These are phyloP conservation scores for Microtus ochrogaster DNA, from an alignment of 2,113 vertebrate species.

Conservation along the genomic window DNA sequence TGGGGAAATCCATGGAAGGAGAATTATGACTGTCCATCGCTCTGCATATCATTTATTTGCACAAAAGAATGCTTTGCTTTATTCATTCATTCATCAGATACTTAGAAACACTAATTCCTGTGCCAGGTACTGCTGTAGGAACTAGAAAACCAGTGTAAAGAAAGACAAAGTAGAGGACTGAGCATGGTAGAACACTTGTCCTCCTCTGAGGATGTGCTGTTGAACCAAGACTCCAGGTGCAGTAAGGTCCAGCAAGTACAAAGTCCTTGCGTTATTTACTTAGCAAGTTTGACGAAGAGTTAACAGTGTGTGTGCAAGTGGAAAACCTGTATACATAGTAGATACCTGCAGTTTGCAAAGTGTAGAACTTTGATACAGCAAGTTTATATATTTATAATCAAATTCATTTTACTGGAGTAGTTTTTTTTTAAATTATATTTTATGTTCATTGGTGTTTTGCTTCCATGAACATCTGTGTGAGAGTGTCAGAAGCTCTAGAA, in stretches of 20 bases:
- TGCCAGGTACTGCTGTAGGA: background rate
- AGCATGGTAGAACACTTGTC: background rate
- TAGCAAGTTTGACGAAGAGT: background rate
- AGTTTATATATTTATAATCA: slow-evolving; percentile 21
- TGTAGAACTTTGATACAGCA: background rate
- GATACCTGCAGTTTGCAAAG: background rate
- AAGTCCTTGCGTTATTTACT: background rate
- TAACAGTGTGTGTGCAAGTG: background rate
- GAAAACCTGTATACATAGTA: background rate
- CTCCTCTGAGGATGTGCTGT: background rate
- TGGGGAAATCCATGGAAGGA: background rate
- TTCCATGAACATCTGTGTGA: background rate
- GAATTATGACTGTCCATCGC: background rate
- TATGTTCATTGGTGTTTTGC: background rate
- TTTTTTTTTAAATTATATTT: background rate
- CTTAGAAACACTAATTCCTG: background rate
- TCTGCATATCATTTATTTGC: background rate
- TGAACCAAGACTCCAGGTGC: background rate
- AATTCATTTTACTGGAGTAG: background rate
- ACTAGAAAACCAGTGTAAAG: background rate
- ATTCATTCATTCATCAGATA: background rate
- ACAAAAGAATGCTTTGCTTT: background rate
- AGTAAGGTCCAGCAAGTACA: background rate
- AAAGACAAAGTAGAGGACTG: slow-evolving; percentile 7
- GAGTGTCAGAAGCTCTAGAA: background rate